Evolutionary conservation across 2,797 vertebrate genomes (phyloP).

Genomic region (Hipposideros larvatus): DNA sequence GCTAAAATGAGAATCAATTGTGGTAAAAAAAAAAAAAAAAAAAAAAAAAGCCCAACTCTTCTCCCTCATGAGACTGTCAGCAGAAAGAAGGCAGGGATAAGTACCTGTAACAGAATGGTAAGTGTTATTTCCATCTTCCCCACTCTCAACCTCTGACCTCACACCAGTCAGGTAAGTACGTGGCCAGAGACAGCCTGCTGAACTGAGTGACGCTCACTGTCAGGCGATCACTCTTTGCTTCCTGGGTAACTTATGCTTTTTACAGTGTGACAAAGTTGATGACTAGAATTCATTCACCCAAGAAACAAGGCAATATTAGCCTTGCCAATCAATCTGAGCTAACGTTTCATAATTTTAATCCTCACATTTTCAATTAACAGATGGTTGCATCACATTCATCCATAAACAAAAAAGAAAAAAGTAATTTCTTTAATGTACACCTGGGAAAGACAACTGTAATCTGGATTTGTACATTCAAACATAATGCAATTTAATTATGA

Average conservation of each 20-base stretch:
- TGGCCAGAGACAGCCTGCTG: background rate
- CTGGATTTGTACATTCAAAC: slow-evolving; percentile 83
- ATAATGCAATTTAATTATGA: slow-evolving; percentile 87
- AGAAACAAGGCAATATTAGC: slow-evolving; percentile 77
- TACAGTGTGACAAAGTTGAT: slow-evolving; percentile 60
- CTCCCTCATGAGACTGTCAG: background rate
- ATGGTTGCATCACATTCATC: slow-evolving; percentile 81
- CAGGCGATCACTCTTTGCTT: background rate
- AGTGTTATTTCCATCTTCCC: background rate
- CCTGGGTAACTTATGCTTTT: slow-evolving; percentile 26
- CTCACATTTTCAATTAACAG: slow-evolving; percentile 84
- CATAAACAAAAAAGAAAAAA: slow-evolving; percentile 81
- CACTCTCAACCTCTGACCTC: background rate
- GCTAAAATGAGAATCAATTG: background rate
- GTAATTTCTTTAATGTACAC: slow-evolving; percentile 88
- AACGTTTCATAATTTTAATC: slow-evolving; percentile 73
- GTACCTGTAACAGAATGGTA: background rate
- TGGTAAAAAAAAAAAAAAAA: background rate
- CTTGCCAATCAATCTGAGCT: slow-evolving; percentile 70
- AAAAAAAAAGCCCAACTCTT: background rate
- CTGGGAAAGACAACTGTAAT: slow-evolving; percentile 85
- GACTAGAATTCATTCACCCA: slow-evolving; percentile 71
- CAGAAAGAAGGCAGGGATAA: background rate
- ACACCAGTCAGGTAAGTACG: background rate
- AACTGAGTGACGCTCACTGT: background rate